Evolutionary conservation across 2,797 vertebrate genomes (phyloP), one percentile per base, ranked within the genome.

Genomic region (Gymnopithys bicolor): DNA sequence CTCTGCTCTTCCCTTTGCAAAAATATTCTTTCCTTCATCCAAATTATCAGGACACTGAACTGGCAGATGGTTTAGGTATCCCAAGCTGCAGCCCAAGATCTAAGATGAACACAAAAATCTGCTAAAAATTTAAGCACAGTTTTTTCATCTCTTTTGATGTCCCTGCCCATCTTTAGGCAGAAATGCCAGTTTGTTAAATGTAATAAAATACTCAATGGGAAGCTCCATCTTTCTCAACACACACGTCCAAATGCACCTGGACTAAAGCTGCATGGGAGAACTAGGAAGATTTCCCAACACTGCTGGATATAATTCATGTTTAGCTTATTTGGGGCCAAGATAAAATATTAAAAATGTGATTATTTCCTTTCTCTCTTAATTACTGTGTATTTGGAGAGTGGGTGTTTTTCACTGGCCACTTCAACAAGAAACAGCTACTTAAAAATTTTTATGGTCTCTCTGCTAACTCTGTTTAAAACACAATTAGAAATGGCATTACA

Each of bases 391-490:
- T 95, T 79, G 33, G 48, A 90, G 30, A 22, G 45, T n/a, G 28
- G 33, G 33, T 21, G 70, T 89, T 94, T 89, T 84, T 45, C 43
- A 67, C 2, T 51, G 51, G 49, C 10, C 9, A 23, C 60, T 77
- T 82, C 25, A 49, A 69, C 46, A 46, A 77, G 48, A 86, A 93
- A 93, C 1, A 59, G 48, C 37, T 64, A 58, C 30, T 68, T 79
- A 4, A 27, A 73, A 35, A 19, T 51, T 74, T 33, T 81, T 53
- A 59, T 13, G 14, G 24, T 56, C 13, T 90, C 53, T 78, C 51
- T n/a, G 64, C 63, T 89, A 84, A 71, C 45, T 62, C 76, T 85
- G 32, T 79, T 94, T 70, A 91, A 83, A 92, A 82, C 33, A 37
- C 70, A 73, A 62, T 91, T 85, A 81, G 73, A 53, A 88, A 88